phyloP scores from a whole-genome alignment of 1,140 invertebrate species.

The Lanistes nyassanus region DNA sequence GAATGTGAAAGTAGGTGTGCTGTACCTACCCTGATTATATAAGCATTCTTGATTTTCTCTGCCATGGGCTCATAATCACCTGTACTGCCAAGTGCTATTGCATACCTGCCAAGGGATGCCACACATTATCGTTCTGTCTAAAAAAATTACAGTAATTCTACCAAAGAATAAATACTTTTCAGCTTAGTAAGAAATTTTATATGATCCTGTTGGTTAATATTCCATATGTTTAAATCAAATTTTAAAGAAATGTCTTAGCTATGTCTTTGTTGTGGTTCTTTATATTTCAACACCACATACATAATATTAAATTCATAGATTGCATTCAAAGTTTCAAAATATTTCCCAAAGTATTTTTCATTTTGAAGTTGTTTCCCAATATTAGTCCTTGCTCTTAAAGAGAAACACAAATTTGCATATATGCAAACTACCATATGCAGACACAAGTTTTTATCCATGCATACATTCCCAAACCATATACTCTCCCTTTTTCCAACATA shows the following conservation, averaged over 20 bases:
- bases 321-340: no score
- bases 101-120: slow-evolving; percentile 65
- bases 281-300: not conserved
- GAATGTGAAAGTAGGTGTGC: slow-evolving; percentile 5
- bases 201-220: not conserved
- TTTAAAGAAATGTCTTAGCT: not conserved
- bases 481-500: no score
- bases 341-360: no score
- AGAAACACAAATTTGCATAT: no score
- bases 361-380: no score
- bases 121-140: not conserved
- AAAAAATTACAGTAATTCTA: not conserved
- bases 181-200: not conserved
- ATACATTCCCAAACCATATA: no score
- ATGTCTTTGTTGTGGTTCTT: not conserved
- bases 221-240: not conserved
- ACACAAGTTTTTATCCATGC: no score
- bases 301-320: no score
- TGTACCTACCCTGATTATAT: slow-evolving; percentile 72
- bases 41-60: slow-evolving; percentile 78
- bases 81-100: slow-evolving; percentile 76
- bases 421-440: no score
- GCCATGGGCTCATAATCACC: slow-evolving; percentile 73
- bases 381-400: no score
- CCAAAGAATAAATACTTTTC: not conserved